These are phyloP conservation scores for Macrochelys suwanniensis DNA, from an alignment of 2,797 vertebrate species.

Conservation along the genomic window DNA sequence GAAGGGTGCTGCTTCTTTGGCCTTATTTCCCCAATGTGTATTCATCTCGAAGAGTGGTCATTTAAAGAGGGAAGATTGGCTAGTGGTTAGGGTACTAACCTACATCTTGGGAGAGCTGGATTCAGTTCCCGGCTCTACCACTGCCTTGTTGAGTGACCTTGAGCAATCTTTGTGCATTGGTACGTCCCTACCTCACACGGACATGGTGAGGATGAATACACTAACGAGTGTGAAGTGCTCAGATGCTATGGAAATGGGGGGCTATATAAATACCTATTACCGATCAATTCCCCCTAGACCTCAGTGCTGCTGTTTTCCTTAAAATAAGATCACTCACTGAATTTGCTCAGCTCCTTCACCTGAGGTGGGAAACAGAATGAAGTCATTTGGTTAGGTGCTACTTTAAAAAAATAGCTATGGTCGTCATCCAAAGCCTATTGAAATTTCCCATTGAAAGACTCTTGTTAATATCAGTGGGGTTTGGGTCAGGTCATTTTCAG, in stretches of 20 bases:
- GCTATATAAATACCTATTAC: not conserved
- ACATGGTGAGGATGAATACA: not conserved
- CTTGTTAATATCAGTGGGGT: not conserved
- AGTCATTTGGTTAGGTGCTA: not conserved
- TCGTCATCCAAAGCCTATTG: not conserved
- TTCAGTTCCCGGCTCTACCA: no score
- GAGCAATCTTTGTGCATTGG: no score
- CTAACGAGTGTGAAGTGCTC: not conserved
- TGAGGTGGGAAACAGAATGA: not conserved
- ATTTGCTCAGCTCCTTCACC: not conserved
- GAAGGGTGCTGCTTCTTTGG: not conserved
- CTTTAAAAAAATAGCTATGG: not conserved
- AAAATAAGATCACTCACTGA: not conserved
- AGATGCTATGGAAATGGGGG: not conserved
- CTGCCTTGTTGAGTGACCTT: no score
- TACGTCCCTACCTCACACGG: not conserved
- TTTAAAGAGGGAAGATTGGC: no score
- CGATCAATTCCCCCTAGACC: not conserved
- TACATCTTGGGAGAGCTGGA: no score
- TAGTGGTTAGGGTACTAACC: no score
- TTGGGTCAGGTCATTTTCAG: not conserved
- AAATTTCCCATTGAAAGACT: not conserved
- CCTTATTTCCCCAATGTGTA: no score
- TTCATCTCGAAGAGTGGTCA: no score
- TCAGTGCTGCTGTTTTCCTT: not conserved